Base-by-base conservation (phyloP, 2,888 invertebrate species). In the Ptychoptera albimana region DNA sequence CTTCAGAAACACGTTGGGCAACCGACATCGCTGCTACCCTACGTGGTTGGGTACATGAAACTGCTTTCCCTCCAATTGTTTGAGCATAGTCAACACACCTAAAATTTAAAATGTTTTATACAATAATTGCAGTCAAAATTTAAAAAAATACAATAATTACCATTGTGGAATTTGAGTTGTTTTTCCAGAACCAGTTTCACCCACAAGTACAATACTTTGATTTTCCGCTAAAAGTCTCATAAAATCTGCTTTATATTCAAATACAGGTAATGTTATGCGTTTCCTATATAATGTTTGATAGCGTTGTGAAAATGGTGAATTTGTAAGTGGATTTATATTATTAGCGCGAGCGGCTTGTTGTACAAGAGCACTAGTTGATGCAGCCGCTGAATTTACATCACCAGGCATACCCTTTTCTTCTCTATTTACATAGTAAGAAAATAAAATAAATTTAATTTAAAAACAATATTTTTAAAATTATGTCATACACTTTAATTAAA, bases 21-120 rank as follows among this genome's bases (percentile, higher is more conserved):
- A 99, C 98, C 0, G 93, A 93, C 97, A 99, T 99, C 7, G 98
- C 98, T 1, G 98, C 98, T 44, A 99, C 98, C 70, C 98, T 70
- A 52, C 97, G 76, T 0, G 92, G 96, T 61, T 94, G 94, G 0
- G 98, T 98, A 63, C 97, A 98, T 7, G 94, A 92, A 0, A 97
- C 96, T 4, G 78, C 83, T 59, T 82, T 82, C 51, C 70, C 72
- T 1, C 81, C 80, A 45, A 72, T 64, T 1, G 73, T 66, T 31
- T 72, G 60, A 0, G 84, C 77, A 63, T 77, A 82, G 52, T 85
- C 83, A 0, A 84, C 82, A 58, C 85, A 85, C 36, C 36, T 36
- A 3, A 36, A 36, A 36, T 12, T 35, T 8, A 7, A 23, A 23
- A 7, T 5, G 64, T 61, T 62, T 32, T 14, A 40, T 45, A 40